Conservation (phyloP, 2,888 invertebrate species). For the Acrocera orbiculus region DNA sequence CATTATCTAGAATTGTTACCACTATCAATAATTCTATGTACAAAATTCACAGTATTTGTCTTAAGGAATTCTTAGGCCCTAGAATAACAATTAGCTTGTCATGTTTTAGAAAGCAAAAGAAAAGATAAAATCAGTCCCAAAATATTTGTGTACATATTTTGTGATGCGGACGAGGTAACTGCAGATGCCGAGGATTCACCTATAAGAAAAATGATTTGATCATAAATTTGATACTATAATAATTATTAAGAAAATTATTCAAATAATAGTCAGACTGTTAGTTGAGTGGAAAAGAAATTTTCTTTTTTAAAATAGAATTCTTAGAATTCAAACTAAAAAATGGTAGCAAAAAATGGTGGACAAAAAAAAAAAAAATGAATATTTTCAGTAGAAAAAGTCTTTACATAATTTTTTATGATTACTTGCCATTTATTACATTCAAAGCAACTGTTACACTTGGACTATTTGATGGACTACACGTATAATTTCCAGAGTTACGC, state of each 20-base stretch:
- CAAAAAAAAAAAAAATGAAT: no score
- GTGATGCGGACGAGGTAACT: slow-evolving; percentile 26
- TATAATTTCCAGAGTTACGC: slow-evolving; percentile 57
- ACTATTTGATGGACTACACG: slow-evolving; percentile 86
- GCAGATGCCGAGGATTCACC: slow-evolving; percentile 31
- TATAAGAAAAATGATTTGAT: slow-evolving; percentile 13
- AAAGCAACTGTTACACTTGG: slow-evolving; percentile 77
- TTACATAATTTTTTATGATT: no score
- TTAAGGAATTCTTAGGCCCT: slow-evolving; percentile 4
- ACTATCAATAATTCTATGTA: no score
- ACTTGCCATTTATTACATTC: slow-evolving; percentile 79
- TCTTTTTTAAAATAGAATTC: no score
- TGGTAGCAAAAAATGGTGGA: no score
- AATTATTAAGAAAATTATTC: no score
- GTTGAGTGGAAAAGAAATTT: no score
- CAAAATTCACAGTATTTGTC: slow-evolving; percentile 3
- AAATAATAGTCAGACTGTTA: no score
- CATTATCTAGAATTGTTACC: no score
- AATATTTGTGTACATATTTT: slow-evolving; percentile 10
- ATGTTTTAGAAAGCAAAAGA: slow-evolving; percentile 11
- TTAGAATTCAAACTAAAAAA: no score
- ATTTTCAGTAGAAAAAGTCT: no score
- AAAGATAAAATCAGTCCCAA: slow-evolving; percentile 11
- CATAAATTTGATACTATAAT: no score
- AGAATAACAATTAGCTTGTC: slow-evolving; percentile 14